Conservation (phyloP, 2,113 vertebrate genomes). For the Podiceps cristatus region DNA sequence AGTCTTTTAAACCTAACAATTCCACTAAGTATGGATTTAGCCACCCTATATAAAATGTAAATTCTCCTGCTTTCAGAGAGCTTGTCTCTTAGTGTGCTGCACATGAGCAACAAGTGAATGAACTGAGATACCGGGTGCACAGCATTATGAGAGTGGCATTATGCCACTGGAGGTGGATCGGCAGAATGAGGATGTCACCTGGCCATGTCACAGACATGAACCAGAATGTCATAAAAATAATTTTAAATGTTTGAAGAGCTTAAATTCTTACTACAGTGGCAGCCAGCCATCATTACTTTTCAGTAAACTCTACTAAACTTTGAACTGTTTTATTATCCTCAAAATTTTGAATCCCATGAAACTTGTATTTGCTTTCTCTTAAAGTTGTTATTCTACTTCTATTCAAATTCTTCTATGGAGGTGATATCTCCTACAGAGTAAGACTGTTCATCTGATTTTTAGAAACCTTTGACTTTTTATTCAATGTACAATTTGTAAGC, state of each 20-base stretch:
- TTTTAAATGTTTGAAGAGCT: background rate
- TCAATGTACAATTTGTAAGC: background rate
- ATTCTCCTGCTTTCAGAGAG: background rate
- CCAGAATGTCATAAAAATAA: background rate
- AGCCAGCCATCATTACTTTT: background rate
- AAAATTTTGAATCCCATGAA: background rate
- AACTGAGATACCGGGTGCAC: background rate
- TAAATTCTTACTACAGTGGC: background rate
- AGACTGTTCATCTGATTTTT: background rate
- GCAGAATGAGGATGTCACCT: accelerated
- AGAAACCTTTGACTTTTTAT: background rate
- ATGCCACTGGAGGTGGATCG: background rate
- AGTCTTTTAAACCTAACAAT: background rate
- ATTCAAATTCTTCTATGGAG: background rate
- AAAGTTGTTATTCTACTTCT: background rate
- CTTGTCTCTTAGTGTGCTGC: background rate
- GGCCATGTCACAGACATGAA: background rate
- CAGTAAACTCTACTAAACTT: background rate
- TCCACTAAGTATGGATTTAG: background rate
- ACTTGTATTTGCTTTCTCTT: background rate
- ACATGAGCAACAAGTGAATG: background rate
- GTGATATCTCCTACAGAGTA: background rate
- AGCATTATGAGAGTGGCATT: background rate
- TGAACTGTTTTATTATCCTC: background rate
- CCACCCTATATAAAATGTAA: background rate